phyloP scores from a whole-genome alignment of 2,113 vertebrate genomes.

The Neodontobutis hainanensis region DNA sequence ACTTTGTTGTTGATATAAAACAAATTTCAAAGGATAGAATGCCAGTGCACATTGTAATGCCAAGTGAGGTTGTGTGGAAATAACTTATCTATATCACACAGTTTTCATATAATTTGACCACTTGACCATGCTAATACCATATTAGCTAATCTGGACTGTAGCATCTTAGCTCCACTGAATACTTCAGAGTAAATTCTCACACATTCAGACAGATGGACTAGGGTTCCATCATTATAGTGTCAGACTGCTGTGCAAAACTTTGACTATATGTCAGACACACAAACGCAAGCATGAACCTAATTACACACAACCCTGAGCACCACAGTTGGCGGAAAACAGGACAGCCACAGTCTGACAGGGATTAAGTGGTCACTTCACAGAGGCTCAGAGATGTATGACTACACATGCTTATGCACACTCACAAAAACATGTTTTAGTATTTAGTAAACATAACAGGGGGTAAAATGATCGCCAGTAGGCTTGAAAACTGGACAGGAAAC shows the following conservation, averaged over 20 bases:
- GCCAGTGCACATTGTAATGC: conserved; percentile 8
- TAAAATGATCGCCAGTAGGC: conserved; percentile 34
- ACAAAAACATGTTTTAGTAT: conserved; percentile 2
- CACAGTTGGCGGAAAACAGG: conserved; percentile 65
- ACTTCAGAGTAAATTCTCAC: conserved; percentile 49
- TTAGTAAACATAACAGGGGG: conserved; percentile 16
- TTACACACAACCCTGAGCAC: conserved; percentile 24
- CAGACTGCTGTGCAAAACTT: conserved; percentile 64
- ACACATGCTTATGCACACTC: conserved; percentile 36
- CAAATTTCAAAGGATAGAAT: background rate
- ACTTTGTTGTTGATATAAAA: background rate
- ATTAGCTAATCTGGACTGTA: conserved; percentile 38
- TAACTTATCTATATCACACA: conserved; percentile 37
- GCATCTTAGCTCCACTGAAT: conserved; percentile 35
- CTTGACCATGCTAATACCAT: conserved; percentile 35
- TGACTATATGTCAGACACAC: conserved; percentile 53
- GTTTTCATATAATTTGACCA: conserved; percentile 42
- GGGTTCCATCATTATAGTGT: conserved; percentile 64
- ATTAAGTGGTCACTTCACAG: conserved; percentile 70
- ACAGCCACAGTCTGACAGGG: conserved; percentile 65
- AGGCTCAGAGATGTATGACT: conserved; percentile 31
- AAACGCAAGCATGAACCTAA: conserved; percentile 25
- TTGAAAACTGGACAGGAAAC: conserved; percentile 51
- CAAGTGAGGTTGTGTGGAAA: conserved; percentile 40
- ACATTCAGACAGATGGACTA: conserved; percentile 60